These are phyloP conservation scores for Tyrophagus putrescentiae DNA, from an alignment of 1,140 invertebrate genomes.

Conservation along the genomic window DNA sequence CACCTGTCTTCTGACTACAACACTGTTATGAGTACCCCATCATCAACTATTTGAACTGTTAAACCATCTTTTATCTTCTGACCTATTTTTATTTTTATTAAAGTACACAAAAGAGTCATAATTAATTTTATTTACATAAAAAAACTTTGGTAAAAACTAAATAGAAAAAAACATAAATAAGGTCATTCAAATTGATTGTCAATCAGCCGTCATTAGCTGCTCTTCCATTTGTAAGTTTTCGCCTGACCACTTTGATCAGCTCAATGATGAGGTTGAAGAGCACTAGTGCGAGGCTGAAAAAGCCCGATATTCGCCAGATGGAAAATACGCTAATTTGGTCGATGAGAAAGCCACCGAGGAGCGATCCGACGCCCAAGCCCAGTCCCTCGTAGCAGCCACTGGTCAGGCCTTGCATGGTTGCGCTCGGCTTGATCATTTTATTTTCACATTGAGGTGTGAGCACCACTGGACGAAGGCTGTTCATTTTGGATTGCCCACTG, in stretches of 20 bases:
- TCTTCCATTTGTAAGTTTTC: no score
- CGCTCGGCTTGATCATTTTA: constrained; percentile 13
- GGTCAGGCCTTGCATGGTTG: constrained; percentile 45
- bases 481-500: background rate
- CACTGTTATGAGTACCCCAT: no score
- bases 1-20: no score
- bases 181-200: no score
- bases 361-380: constrained; percentile 23
- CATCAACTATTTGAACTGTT: no score
- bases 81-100: no score
- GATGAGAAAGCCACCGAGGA: constrained; percentile 16
- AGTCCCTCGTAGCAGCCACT: constrained; percentile 44
- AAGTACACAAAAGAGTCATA: no score
- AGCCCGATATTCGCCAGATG: constrained; percentile 9
- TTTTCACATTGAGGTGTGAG: background rate
- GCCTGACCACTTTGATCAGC: background rate
- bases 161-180: no score
- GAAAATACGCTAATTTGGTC: background rate
- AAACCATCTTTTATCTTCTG: no score
- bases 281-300: background rate
- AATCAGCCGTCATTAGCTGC: no score
- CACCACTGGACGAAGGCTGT: background rate
- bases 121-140: no score
- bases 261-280: constrained; percentile 15
- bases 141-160: no score